Evolutionary conservation across 2,888 invertebrate species (phyloP).

Genomic region (Drosophila putrida): DNA sequence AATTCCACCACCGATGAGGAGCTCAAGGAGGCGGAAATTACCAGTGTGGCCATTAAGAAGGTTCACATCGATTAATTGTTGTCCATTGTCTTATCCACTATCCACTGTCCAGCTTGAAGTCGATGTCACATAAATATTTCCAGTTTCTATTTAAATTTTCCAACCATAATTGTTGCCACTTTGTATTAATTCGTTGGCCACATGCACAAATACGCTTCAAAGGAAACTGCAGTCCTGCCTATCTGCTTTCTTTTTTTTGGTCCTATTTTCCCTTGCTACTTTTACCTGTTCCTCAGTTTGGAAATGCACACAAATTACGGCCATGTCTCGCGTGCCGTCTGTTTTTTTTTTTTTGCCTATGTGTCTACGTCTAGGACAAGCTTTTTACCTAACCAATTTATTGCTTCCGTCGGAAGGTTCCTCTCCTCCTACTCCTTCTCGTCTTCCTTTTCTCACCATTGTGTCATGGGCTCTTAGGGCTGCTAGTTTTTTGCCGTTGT

Average conservation of each 20-base stretch:
- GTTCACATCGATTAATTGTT: slow-evolving; percentile 57
- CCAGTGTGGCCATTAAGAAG: slow-evolving; percentile 73
- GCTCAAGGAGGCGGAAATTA: slow-evolving; percentile 72
- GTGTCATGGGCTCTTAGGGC: slow-evolving; percentile 1
- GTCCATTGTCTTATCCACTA: not conserved
- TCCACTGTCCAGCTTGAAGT: not conserved
- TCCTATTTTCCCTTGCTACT: not conserved
- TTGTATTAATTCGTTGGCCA: slow-evolving; percentile 58
- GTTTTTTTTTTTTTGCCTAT: slow-evolving; percentile 55
- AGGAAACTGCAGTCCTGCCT: slow-evolving; percentile 35
- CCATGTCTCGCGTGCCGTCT: slow-evolving; percentile 65
- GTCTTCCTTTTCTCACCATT: slow-evolving; percentile 1
- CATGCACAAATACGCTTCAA: slow-evolving; percentile 57
- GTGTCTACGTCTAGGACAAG: slow-evolving; percentile 74
- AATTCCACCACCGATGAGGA: slow-evolving; percentile 78
- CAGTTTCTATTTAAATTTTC: slow-evolving; percentile 11
- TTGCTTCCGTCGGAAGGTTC: slow-evolving; percentile 65
- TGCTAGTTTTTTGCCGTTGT: slow-evolving; percentile 59
- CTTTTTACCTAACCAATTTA: slow-evolving; percentile 79
- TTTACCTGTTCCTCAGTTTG: not conserved
- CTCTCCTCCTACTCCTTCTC: not conserved
- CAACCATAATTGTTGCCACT: slow-evolving; percentile 41
- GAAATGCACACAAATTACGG: slow-evolving; percentile 57
- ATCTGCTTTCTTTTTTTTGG: no score
- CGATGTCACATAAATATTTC: slow-evolving; percentile 22